A percentile compares a stretch with the other conserved stretches of the same genome.
Evolutionary conservation across 2,797 vertebrate species (phyloP).

Genomic region (Brachyalestes nurse): DNA sequence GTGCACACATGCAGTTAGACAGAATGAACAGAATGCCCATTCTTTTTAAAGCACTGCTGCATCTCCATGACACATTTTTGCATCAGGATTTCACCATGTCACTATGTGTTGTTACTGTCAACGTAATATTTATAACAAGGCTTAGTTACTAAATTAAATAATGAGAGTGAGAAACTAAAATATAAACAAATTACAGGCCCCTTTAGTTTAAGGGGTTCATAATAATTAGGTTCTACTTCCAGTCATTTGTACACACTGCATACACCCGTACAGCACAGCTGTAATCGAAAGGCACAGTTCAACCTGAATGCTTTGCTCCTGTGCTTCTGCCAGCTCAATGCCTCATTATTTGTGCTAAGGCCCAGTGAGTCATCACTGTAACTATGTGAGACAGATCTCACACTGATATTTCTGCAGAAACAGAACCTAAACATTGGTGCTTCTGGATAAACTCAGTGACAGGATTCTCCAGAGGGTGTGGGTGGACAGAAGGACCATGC

Average conservation of each 20-base stretch:
- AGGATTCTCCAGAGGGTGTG: slow-evolving; percentile 21
- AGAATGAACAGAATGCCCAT: no score
- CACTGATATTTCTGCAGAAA: neutral
- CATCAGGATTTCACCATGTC: no score
- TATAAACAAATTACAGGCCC: neutral
- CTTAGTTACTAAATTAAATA: no score
- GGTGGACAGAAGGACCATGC: slow-evolving; percentile 18
- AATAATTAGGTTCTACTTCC: neutral
- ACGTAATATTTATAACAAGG: no score
- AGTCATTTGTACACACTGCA: neutral
- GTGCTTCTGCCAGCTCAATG: neutral
- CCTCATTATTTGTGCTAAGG: slow-evolving; percentile 2
- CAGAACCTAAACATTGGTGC: neutral
- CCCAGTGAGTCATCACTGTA: slow-evolving; percentile 3
- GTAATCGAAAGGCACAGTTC: neutral
- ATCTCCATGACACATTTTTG: no score
- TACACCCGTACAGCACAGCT: neutral
- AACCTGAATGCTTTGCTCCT: neutral
- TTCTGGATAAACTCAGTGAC: slow-evolving; percentile 8
- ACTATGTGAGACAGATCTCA: slow-evolving; percentile 11
- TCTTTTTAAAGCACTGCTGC: no score
- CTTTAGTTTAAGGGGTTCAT: neutral
- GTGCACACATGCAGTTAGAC: no score
- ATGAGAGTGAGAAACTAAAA: no score
- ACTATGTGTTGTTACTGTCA: no score